Evolutionary conservation across 2,113 vertebrate species (phyloP), one percentile per base, ranked within the genome.

Genomic region (Cebidichthys violaceus): DNA sequence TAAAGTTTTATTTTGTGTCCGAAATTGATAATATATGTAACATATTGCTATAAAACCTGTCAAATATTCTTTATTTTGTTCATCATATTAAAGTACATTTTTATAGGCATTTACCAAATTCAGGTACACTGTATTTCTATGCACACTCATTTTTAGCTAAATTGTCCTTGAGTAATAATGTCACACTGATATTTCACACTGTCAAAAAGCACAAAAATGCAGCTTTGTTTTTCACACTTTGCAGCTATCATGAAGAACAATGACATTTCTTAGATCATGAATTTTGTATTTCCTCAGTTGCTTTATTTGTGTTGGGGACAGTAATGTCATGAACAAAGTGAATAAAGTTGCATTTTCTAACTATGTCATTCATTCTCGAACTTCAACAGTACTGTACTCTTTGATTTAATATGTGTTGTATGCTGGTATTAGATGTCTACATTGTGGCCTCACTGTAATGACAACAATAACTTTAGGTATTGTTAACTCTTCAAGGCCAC

Each of bases 311-410:
- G 27, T 41, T 18, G 9, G 10, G 9, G 14, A 18, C 43, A 31
- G 2, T 4, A 2, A 45, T 0, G 0, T 35, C 22, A 60, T 65
- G 4, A 77, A 77, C 13, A 0, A 52, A 45, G 39, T 39, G 20
- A 71, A 60, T 41, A n/a, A 22, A 54, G 11, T 66, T 37, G 24
- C 50, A 9, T 64, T 64, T 79, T 3, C 14, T 50, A 7, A 60
- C 61, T 14, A 22, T 43, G 43, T 37, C 31, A 18, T 17, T 29
- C 4, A 11, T 60, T 18, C 17, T 66, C 1, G 0, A 54, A 62
- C 15, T 41, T 71, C 18, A 68, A 60, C 69, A 75, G 55, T 70
- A 69, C 69, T 77, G 79, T 72, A 43, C 50, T 69, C 2, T 61
- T 65, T 74, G 22, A 6, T 67, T 66, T 22, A 13, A 67, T 31